Evolutionary conservation across 1,140 invertebrate species (phyloP).

Genomic region (Octopus bimaculoides): DNA sequence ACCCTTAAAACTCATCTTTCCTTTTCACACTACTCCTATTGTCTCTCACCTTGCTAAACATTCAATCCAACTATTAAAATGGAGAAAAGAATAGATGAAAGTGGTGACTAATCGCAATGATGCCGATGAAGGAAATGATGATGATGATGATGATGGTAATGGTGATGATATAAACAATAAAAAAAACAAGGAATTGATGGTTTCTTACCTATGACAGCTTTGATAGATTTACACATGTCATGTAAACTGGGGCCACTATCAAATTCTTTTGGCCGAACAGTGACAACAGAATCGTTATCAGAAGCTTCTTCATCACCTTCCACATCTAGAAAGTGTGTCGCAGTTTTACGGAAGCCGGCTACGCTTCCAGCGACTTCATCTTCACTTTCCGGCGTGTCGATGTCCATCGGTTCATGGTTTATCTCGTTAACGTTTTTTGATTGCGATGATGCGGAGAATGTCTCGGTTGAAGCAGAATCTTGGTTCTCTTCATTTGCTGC

Average conservation of each 20-base stretch:
- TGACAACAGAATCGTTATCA: conserved; percentile 43
- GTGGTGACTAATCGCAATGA: not conserved
- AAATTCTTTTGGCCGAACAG: conserved; percentile 39
- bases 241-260: conserved; percentile 33
- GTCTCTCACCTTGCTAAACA: not conserved
- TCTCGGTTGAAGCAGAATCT: not conserved
- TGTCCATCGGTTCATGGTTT: conserved; percentile 3
- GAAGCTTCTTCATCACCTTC: conserved; percentile 19
- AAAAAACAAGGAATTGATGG: not conserved
- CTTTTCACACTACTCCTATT: no score
- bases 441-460: not conserved
- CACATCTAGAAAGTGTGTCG: not conserved
- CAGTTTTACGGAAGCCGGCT: conserved; percentile 14
- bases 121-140: not conserved
- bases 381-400: conserved; percentile 21
- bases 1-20: no score
- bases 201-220: conserved; percentile 43
- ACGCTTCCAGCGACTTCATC: conserved; percentile 12
- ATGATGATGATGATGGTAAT: no score
- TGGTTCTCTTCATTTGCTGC: conserved; percentile 30
- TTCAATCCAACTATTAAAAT: not conserved
- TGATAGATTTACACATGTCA: conserved; percentile 43
- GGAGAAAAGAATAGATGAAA: not conserved
- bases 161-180: not conserved
- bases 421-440: not conserved